Conservation (phyloP, 2,113 vertebrate species). For the Chloropsis hardwickii region DNA sequence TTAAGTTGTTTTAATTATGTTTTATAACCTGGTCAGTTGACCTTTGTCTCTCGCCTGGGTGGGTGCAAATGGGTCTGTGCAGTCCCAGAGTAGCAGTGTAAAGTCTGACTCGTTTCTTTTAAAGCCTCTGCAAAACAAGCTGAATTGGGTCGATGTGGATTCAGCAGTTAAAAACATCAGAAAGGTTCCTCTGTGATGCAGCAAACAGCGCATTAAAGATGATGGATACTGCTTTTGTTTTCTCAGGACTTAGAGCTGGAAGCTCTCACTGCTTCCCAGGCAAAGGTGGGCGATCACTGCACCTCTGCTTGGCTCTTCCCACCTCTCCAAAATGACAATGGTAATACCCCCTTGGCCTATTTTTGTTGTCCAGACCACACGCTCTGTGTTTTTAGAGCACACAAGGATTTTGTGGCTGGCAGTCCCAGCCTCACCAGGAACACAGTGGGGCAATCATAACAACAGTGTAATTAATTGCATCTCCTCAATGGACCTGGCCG, state of each 20-base stretch:
- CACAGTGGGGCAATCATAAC: accelerated
- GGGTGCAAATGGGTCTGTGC: background rate
- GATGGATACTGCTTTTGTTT: background rate
- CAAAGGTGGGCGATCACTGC: background rate
- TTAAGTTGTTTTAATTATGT: background rate
- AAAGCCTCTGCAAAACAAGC: background rate
- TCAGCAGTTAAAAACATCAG: background rate
- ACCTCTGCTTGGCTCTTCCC: background rate
- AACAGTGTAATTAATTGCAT: background rate
- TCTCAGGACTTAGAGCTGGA: background rate
- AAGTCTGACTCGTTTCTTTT: background rate
- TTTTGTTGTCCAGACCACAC: background rate
- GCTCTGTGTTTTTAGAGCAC: background rate
- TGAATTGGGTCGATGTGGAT: background rate
- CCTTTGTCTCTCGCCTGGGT: background rate
- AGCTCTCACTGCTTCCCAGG: background rate
- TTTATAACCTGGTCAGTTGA: background rate
- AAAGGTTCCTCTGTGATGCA: background rate
- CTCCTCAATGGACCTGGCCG: background rate
- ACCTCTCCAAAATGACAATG: background rate
- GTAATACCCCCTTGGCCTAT: background rate
- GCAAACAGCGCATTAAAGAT: background rate
- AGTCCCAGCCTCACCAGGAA: background rate
- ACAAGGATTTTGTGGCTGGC: background rate
- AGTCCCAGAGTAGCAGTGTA: background rate